Evolutionary conservation across 2,113 vertebrate genomes (phyloP).

Genomic region (Dermatemys mawii): DNA sequence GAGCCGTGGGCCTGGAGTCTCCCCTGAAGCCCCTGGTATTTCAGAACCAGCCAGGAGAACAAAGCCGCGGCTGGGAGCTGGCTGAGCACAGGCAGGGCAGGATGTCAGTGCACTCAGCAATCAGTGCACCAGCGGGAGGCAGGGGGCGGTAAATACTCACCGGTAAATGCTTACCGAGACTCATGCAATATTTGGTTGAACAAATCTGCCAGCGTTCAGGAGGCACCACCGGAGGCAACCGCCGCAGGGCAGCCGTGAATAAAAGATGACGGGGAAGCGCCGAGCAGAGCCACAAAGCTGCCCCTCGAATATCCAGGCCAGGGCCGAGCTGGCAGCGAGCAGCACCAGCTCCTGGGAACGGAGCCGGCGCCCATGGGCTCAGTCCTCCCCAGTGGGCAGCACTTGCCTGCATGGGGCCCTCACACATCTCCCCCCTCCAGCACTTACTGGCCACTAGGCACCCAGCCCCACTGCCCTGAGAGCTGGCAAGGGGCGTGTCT

Average conservation of each 20-base stretch:
- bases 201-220: background rate
- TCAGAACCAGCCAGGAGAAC: no score
- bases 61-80: background rate
- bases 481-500: background rate
- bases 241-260: background rate
- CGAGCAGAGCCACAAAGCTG: background rate
- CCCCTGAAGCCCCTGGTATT: no score
- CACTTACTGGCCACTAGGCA: background rate
- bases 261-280: background rate
- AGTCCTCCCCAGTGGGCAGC: background rate
- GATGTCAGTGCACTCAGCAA: background rate
- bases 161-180: background rate
- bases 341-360: background rate
- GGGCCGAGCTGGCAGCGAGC: background rate
- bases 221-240: background rate
- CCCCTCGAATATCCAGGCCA: background rate
- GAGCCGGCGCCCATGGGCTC: no score
- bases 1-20: no score
- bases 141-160: background rate
- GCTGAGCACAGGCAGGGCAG: background rate
- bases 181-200: background rate
- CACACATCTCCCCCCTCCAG: no score
- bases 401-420: background rate
- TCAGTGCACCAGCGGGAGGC: background rate
- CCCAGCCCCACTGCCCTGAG: background rate